Percentiles rank a stretch among this genome's conserved stretches.
phyloP scores from a whole-genome alignment of 2,888 invertebrate species.

The Diogma glabrata region DNA sequence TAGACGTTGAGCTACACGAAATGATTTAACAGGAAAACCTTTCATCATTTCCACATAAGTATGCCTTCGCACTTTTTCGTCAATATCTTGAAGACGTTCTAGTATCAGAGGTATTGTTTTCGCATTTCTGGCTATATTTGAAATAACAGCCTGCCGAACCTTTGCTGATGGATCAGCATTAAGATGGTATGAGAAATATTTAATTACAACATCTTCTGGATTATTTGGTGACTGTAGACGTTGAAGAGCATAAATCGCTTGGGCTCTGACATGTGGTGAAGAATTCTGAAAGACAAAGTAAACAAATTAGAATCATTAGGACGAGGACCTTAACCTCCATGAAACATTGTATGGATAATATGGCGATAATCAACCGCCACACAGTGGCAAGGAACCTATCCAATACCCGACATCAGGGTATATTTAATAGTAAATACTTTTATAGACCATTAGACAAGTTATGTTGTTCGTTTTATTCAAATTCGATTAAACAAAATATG shows the following conservation, averaged over 20 bases:
- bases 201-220: slow-evolving; percentile 61
- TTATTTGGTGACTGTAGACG: slow-evolving; percentile 70
- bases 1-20: slow-evolving; percentile 53
- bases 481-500: too few relatives aligned
- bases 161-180: slow-evolving; percentile 64
- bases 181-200: slow-evolving; percentile 58
- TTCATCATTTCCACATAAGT: slow-evolving; percentile 37
- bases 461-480: too few relatives aligned
- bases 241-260: slow-evolving; percentile 66
- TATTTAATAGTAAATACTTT: too few relatives aligned
- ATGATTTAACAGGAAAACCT: slow-evolving; percentile 34
- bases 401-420: too few relatives aligned
- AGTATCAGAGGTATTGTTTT: slow-evolving; percentile 59
- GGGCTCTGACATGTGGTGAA: slow-evolving; percentile 61
- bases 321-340: too few relatives aligned
- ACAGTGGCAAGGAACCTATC: too few relatives aligned
- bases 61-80: slow-evolving; percentile 55
- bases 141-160: slow-evolving; percentile 57
- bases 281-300: slow-evolving; percentile 51
- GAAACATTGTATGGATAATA: too few relatives aligned
- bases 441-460: too few relatives aligned
- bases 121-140: slow-evolving; percentile 59
- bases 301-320: neutral
- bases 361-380: too few relatives aligned
- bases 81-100: slow-evolving; percentile 62